A percentile compares a stretch with the other conserved stretches of the same genome.
Evolutionary conservation across 2,888 invertebrate genomes (phyloP).

Genomic region (Ethmia dodecea): DNA sequence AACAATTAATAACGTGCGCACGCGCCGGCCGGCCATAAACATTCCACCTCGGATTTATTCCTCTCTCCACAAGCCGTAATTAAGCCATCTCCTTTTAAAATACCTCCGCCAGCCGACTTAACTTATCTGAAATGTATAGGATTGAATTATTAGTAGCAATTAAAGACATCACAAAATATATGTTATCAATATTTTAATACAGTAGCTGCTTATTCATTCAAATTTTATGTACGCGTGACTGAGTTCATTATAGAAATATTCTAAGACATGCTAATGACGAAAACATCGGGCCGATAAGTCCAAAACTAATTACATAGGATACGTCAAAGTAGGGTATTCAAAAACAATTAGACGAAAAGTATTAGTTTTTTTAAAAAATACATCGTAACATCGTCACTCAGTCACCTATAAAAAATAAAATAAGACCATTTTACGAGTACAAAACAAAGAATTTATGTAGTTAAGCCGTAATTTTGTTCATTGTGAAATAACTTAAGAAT

Average conservation of each 20-base stretch:
- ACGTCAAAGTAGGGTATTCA: no score
- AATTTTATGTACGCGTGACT: conserved; percentile 71
- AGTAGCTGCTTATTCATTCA: conserved; percentile 68
- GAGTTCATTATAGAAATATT: conserved; percentile 61
- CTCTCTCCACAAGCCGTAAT: conserved; percentile 47
- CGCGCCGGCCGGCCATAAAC: conserved; percentile 41
- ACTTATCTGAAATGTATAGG: conserved; percentile 60
- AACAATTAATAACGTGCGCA: conserved; percentile 43
- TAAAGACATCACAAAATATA: conserved; percentile 64
- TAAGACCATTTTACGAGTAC: no score
- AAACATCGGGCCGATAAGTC: no score
- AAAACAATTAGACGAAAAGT: no score
- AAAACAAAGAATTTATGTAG: no score
- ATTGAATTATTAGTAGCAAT: conserved; percentile 70
- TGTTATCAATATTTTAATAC: conserved; percentile 74
- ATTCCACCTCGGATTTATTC: conserved; percentile 47
- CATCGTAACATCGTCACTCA: no score
- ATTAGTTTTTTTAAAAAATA: no score
- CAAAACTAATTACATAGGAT: no score
- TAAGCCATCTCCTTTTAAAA: conserved; percentile 58
- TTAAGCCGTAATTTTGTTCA: no score
- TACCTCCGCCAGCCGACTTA: conserved; percentile 37
- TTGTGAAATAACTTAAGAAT: no score
- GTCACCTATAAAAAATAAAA: no score
- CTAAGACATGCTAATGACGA: conserved; percentile 49